A percentile compares a stretch with the other conserved stretches of the same genome.
These are phyloP conservation scores for Capitulum mitella DNA, from an alignment of 2,888 invertebrate genomes.

Conservation along the genomic window DNA sequence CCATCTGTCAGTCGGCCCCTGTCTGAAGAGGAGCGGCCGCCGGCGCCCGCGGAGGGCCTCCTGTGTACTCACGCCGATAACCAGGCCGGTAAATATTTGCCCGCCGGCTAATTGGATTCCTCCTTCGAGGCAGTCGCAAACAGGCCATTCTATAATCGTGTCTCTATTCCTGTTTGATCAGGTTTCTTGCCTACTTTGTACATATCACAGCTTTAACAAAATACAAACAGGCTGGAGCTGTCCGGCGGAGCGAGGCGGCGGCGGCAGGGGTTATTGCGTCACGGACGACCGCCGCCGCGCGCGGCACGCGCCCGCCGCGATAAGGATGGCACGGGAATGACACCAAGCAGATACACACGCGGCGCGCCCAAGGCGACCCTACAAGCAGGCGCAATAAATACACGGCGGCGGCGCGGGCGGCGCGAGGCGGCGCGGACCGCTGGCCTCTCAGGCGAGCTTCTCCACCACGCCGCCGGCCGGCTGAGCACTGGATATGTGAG, in stretches of 20 bases:
- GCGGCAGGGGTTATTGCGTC: neutral
- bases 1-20: too few species aligned
- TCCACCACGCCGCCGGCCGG: neutral
- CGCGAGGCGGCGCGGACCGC: too few species aligned
- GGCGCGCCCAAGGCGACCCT: neutral
- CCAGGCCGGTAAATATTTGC: neutral
- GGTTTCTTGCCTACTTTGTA: neutral
- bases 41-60: too few species aligned
- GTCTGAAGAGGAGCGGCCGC: too few species aligned
- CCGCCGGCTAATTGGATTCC: neutral
- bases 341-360: slow-evolving; percentile 9
- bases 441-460: slow-evolving; percentile 1
- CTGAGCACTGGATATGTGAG: neutral
- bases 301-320: too few species aligned
- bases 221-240: neutral
- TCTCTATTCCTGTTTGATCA: neutral
- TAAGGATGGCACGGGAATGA: slow-evolving; percentile 20
- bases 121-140: neutral
- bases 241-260: too few species aligned
- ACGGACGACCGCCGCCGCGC: neutral
- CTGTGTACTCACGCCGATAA: neutral
- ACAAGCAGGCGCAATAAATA: neutral
- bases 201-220: slow-evolving; percentile 16
- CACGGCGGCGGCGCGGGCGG: neutral
- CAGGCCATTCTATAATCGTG: neutral